Evolutionary conservation across 1,140 invertebrate species (phyloP).

Genomic region (Drosophila tristis): DNA sequence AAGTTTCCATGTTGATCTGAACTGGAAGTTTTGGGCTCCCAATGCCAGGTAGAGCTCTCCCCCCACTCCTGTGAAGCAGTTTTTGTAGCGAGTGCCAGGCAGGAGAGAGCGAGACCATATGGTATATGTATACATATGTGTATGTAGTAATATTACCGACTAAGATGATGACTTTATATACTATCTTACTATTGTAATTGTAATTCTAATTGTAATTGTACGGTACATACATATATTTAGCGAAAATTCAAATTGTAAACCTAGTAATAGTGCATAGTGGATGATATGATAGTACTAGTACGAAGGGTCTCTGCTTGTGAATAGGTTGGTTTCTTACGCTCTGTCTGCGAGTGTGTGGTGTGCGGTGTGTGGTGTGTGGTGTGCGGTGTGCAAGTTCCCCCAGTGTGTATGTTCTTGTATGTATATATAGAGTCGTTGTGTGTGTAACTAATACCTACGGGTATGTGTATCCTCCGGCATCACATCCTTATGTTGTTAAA

Average conservation of each 20-base stretch:
- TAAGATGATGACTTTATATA: slow-evolving; percentile 1
- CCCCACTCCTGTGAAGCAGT: background rate
- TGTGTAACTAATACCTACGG: background rate
- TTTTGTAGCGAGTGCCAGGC: slow-evolving; percentile 2
- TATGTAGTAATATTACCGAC: slow-evolving; percentile 4
- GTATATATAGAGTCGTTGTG: slow-evolving; percentile 27
- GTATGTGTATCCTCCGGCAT: background rate
- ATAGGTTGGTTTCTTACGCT: background rate
- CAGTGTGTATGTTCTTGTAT: slow-evolving; percentile 22
- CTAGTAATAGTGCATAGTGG: too few relatives aligned
- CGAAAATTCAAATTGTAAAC: too few relatives aligned
- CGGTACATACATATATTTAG: slow-evolving; percentile 4
- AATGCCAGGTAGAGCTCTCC: too few relatives aligned
- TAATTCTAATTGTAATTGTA: slow-evolving; percentile 7
- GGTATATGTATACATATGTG: slow-evolving; percentile 21
- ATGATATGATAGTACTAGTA: too few relatives aligned
- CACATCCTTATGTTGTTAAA: slow-evolving; percentile 12
- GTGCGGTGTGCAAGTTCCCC: background rate
- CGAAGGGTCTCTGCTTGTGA: too few relatives aligned
- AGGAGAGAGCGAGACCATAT: too few relatives aligned
- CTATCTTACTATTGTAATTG: slow-evolving; percentile 1
- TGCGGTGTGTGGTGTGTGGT: background rate
- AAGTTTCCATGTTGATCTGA: too few relatives aligned
- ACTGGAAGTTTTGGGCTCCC: too few relatives aligned
- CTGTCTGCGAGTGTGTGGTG: background rate